Conservation (phyloP, 1,140 invertebrate species). For the Drosophila pseudoananassae region DNA sequence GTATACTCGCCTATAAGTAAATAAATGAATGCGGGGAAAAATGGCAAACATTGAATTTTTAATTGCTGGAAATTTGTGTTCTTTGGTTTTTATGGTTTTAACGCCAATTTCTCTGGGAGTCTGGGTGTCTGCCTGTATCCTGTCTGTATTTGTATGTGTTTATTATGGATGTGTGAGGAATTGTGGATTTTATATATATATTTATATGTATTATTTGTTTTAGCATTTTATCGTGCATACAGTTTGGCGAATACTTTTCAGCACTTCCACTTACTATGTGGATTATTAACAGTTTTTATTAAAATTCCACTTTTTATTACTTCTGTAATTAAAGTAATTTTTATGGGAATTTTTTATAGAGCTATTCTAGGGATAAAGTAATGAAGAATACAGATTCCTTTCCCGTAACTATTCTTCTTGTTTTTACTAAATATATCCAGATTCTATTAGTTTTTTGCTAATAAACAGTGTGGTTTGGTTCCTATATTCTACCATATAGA, state of each 20-base stretch:
- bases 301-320: slow-evolving; percentile 18
- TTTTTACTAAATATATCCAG: too few species aligned
- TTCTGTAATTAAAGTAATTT: neutral
- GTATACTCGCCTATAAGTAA: neutral
- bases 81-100: slow-evolving; percentile 62
- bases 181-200: neutral
- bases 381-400: too few species aligned
- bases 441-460: too few species aligned
- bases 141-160: slow-evolving; percentile 23
- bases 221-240: slow-evolving; percentile 44
- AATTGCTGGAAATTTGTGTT: slow-evolving; percentile 77
- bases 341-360: neutral
- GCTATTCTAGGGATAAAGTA: neutral
- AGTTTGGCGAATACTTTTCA: neutral
- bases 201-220: slow-evolving; percentile 54
- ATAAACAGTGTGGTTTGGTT: too few species aligned
- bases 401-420: too few species aligned
- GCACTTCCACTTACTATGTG: slow-evolving; percentile 22
- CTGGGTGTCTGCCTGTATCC: slow-evolving; percentile 43
- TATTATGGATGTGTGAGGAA: slow-evolving; percentile 16
- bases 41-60: slow-evolving; percentile 77
- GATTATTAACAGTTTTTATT: slow-evolving; percentile 73
- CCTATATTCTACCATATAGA: too few species aligned
- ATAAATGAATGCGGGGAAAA: slow-evolving; percentile 32
- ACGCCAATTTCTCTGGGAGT: slow-evolving; percentile 27